A percentile compares a stretch with the other conserved stretches of the same genome.
Evolutionary conservation across 2,797 vertebrate genomes (phyloP).

Genomic region (Sebastes taczanowskii): DNA sequence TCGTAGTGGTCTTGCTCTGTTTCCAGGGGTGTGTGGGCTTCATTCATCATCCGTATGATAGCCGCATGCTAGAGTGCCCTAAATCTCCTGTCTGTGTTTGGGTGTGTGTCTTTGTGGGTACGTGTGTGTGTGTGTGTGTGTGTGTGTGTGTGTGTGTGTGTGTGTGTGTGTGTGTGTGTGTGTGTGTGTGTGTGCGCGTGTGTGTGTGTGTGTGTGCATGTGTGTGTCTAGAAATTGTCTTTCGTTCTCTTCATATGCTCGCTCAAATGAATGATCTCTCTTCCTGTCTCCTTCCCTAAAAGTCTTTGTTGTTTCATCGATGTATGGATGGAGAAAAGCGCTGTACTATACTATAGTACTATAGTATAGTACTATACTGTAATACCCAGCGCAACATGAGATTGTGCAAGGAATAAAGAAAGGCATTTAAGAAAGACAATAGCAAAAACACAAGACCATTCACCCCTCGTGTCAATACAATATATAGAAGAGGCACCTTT

Average conservation of each 20-base stretch:
- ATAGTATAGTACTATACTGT: not conserved
- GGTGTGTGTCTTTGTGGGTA: constrained; percentile 16
- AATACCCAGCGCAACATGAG: not conserved
- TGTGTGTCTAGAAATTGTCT: constrained; percentile 12
- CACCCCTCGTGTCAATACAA: constrained; percentile 7
- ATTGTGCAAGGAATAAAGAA: not conserved
- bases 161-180: not conserved
- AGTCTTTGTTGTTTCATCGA: constrained; percentile 36
- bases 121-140: not conserved
- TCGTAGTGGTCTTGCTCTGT: constrained; percentile 68
- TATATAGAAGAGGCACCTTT: constrained; percentile 10
- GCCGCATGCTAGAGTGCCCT: constrained; percentile 59
- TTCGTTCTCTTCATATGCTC: constrained; percentile 4
- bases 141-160: not conserved
- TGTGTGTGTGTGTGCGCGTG: not conserved
- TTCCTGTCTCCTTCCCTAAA: constrained; percentile 2
- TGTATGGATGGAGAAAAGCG: not conserved
- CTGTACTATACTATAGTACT: too few relatives aligned
- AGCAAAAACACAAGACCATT: not conserved
- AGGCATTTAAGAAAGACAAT: not conserved
- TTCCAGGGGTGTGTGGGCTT: constrained; percentile 73
- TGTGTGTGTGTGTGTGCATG: not conserved
- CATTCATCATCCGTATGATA: constrained; percentile 79
- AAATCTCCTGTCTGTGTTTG: constrained; percentile 62
- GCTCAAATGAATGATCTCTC: constrained; percentile 35